Evolutionary conservation across 2,113 vertebrate species (phyloP).

Genomic region (Megaceryle maxima): DNA sequence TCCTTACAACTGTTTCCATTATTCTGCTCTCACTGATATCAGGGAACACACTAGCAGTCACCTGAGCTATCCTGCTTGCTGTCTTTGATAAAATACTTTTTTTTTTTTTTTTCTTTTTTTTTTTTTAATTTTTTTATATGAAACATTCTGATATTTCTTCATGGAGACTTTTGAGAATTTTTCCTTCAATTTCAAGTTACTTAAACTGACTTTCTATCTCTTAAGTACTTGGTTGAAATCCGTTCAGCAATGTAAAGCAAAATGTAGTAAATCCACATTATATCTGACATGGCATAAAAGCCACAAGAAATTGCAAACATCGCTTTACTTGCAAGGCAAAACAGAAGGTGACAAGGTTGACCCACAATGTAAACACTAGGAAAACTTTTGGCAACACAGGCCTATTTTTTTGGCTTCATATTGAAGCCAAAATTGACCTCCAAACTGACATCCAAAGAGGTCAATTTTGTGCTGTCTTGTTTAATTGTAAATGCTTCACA

Average conservation of each 20-base stretch:
- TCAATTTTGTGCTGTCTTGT: background rate
- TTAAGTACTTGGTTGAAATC: background rate
- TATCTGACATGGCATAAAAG: background rate
- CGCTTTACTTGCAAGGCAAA: background rate
- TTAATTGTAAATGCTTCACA: background rate
- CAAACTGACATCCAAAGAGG: background rate
- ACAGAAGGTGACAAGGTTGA: background rate
- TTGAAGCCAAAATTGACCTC: too few relatives aligned
- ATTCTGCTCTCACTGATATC: background rate
- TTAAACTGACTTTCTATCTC: background rate
- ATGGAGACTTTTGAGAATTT: background rate
- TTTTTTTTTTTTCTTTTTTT: background rate
- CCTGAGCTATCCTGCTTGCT: background rate
- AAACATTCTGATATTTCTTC: background rate
- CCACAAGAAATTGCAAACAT: background rate
- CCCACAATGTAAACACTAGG: background rate
- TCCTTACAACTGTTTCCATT: background rate
- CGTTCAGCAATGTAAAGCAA: background rate
- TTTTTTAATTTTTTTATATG: background rate
- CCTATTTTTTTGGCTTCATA: background rate
- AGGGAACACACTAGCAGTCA: background rate
- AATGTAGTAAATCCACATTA: background rate
- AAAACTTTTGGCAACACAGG: background rate
- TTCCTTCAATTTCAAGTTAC: background rate
- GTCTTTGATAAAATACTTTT: background rate